Conservation (phyloP, 1,140 invertebrate genomes). For the Euwallacea similis region DNA sequence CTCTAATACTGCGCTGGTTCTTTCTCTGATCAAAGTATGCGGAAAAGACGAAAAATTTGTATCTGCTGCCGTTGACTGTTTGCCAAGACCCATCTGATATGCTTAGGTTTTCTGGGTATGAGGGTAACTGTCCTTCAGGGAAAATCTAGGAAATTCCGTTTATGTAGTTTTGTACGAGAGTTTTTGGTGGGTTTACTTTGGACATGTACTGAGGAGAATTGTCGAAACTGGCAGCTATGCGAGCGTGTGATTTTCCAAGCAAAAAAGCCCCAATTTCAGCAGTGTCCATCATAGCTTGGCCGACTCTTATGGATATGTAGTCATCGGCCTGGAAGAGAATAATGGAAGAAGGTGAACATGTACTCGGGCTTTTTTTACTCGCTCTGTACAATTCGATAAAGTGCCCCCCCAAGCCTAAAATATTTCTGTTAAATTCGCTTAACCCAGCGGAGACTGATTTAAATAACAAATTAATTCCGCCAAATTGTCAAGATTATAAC, state of each 20-base stretch:
- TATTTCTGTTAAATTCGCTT: not conserved
- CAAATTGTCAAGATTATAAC: too few species aligned
- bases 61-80: slow-evolving; percentile 62
- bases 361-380: too few species aligned
- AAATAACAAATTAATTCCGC: too few species aligned
- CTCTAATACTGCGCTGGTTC: slow-evolving; percentile 69
- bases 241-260: slow-evolving; percentile 39
- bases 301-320: slow-evolving; percentile 54
- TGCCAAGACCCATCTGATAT: slow-evolving; percentile 61
- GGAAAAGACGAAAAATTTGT: slow-evolving; percentile 90
- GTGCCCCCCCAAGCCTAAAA: not conserved
- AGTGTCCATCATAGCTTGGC: slow-evolving; percentile 45
- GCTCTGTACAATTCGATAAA: too few species aligned
- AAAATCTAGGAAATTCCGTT: slow-evolving; percentile 23
- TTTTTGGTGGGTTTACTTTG: not conserved
- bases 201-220: not conserved
- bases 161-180: not conserved
- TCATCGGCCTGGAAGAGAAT: slow-evolving; percentile 52
- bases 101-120: slow-evolving; percentile 54
- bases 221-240: not conserved
- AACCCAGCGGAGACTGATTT: too few species aligned
- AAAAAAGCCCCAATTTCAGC: slow-evolving; percentile 47
- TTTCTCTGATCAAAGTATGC: slow-evolving; percentile 81
- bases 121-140: slow-evolving; percentile 56
- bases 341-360: too few species aligned